These are phyloP conservation scores for Oscheius sp. DNA, from an alignment of 2,888 invertebrate genomes.

Conservation along the genomic window DNA sequence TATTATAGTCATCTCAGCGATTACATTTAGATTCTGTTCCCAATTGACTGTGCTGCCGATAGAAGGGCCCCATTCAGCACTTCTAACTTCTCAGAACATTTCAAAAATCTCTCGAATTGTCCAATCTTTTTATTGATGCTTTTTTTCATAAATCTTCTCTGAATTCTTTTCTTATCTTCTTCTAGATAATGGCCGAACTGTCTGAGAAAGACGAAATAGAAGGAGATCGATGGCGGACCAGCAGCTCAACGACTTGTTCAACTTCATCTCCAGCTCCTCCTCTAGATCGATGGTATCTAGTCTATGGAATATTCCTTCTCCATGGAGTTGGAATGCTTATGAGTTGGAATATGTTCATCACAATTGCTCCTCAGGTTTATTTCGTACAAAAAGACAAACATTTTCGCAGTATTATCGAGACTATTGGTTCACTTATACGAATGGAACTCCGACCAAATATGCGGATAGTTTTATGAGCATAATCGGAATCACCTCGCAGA, in stretches of 20 bases:
- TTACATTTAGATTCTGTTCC: background rate
- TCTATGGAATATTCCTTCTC: constrained; percentile 50
- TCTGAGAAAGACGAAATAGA: background rate
- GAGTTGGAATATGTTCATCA: constrained; percentile 57
- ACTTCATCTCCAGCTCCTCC: too few relatives aligned
- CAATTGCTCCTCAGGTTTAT: constrained; percentile 48
- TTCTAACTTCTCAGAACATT: background rate
- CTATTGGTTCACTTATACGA: constrained; percentile 79
- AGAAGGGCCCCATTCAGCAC: constrained; percentile 7
- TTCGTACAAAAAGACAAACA: background rate
- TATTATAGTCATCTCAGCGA: too few relatives aligned
- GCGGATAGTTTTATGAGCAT: constrained; percentile 83
- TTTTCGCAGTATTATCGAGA: constrained; percentile 77
- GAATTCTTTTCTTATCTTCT: background rate
- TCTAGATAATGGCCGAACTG: background rate
- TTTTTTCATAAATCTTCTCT: background rate
- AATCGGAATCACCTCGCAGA: constrained; percentile 87
- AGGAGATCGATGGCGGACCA: background rate
- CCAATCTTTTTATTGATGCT: background rate
- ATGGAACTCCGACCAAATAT: constrained; percentile 72
- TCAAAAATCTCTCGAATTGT: background rate
- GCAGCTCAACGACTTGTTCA: background rate
- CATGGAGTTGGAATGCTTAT: constrained; percentile 56
- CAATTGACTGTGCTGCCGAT: background rate
- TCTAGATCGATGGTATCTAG: constrained; percentile 37